Conservation (phyloP, 2,888 invertebrate species). For the Lithophane ornitopus region DNA sequence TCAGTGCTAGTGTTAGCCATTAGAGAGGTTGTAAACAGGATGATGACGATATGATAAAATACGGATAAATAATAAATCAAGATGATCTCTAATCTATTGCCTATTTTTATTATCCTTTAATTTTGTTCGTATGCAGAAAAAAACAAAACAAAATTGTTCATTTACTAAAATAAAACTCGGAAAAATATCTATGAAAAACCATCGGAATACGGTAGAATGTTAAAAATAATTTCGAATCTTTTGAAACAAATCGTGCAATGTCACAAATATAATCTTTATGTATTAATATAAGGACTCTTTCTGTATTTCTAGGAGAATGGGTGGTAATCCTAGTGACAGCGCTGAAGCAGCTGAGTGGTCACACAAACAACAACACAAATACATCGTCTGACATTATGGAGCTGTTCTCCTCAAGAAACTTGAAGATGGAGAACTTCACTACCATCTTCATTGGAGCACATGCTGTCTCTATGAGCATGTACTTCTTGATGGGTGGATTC, state of each 20-base stretch:
- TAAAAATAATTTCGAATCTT: not conserved
- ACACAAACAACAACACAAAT: conserved; percentile 79
- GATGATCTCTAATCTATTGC: not conserved
- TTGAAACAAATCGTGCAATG: no score
- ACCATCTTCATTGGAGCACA: conserved; percentile 87
- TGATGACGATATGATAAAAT: not conserved
- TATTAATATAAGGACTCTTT: not conserved
- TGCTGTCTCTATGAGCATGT: conserved; percentile 90
- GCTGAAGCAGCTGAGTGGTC: conserved; percentile 89
- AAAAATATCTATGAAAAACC: not conserved
- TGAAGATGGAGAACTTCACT: conserved; percentile 89
- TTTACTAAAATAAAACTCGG: not conserved
- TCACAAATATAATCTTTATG: not conserved
- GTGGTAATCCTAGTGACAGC: conserved; percentile 91
- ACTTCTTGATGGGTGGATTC: conserved; percentile 92
- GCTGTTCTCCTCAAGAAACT: conserved; percentile 86
- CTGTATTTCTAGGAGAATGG: conserved; percentile 92
- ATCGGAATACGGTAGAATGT: not conserved
- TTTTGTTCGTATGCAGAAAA: not conserved
- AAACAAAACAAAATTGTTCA: not conserved
- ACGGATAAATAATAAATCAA: not conserved
- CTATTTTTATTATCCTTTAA: not conserved
- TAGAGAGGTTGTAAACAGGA: no score
- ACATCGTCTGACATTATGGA: conserved; percentile 80
- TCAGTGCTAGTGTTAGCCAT: no score